Base-by-base conservation (phyloP, 2,113 vertebrate species). In the Sigmodon hispidus region DNA sequence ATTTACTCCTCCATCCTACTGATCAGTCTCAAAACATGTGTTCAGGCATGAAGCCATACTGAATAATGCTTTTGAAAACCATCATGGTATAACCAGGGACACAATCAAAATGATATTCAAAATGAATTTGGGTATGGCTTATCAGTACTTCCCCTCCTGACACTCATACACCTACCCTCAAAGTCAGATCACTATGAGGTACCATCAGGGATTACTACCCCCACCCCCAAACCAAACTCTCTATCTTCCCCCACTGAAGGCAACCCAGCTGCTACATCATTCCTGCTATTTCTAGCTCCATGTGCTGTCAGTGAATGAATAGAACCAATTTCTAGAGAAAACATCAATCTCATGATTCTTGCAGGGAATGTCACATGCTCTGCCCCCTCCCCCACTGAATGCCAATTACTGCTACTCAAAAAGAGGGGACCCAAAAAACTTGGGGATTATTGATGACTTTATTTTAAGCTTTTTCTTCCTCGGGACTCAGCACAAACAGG, bases 31-130 rank as follows among this genome's bases (percentile, higher is more conserved):
- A 40, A 52, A 45, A 88, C 36, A 31, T 40, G 9, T n/a, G 8
- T 17, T 59, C 79, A 96, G 45, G 29, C 48, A 72, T 7, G 55
- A 85, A 75, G 9, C 48, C 29, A 48, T 85, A 72, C 55, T 83
- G 26, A 48, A 67, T 69, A 86, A 67, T 50, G 48, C 73, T 63
- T 95, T 59, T 48, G 17, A 95, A 95, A 86, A 59, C 7, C 26
- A n/a, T 17, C 22, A 73, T n/a, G 50, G 21, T 57, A 7, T 8
- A 76, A 63, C 31, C n/a, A 85, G 16, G 80, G n/a, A 3, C 57
- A 67, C 7, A 17, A 21, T 52, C 31, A 26, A 72, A 92, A 70
- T 48, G 83, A 48, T 77, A 81, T 0, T 52, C 31, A 26, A 72
- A 92, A 70, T 48, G 83, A 48, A 72, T 77, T 0, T 21, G 65